Evolutionary conservation across 1,140 invertebrate genomes (phyloP), one percentile per base, ranked within the genome.

Genomic region (Drosophila navojoa): DNA sequence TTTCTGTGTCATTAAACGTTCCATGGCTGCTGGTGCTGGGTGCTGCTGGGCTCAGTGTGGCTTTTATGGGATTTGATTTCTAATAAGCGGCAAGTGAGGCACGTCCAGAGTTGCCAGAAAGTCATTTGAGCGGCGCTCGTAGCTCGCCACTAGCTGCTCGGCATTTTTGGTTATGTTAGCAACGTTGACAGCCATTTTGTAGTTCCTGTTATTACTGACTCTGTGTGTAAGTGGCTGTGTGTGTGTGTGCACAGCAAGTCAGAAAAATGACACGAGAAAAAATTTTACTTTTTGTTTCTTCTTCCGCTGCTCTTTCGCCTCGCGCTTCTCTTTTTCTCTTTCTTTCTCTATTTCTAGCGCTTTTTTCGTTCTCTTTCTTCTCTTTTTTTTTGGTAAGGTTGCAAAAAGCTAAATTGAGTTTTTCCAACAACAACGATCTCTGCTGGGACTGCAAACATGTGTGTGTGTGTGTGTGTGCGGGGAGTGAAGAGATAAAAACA

Each of bases 41-140:
- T 77, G 54, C 27, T 73, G 54, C 57, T 61, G 70, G 57, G 82
- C 81, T 86, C 82, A 81, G 81, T 86, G 81, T 81, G 81, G 82
- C 81, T 86, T 86, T 87, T 81, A 86, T 87, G 82, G 81, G 82
- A 86, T 86, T 86, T 86, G 81, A 86, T 86, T 86, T 86, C 81
- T 87, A 86, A 86, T 86, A 86, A 86, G 81, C 81, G 82, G 81
- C 81, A 86, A 86, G 78, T 82, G 76, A 86, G 81, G 81, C 81
- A 86, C 82, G 81, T 86, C 77, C 78, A 68, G 69, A 55, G 71
- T 61, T 45, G 55, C 32, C 59, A 50, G 49, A 55, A 52, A 70
- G 55, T 32, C 76, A 50, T 71, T 71, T 71, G 45, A 58, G 29
- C 62, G 53, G 45, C 53, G 38, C 62, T 50, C 68, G 52, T 4